Percentiles rank a stretch among this genome's conserved stretches.
Conservation (phyloP, 2,888 invertebrate species). For the Noctua comes region DNA sequence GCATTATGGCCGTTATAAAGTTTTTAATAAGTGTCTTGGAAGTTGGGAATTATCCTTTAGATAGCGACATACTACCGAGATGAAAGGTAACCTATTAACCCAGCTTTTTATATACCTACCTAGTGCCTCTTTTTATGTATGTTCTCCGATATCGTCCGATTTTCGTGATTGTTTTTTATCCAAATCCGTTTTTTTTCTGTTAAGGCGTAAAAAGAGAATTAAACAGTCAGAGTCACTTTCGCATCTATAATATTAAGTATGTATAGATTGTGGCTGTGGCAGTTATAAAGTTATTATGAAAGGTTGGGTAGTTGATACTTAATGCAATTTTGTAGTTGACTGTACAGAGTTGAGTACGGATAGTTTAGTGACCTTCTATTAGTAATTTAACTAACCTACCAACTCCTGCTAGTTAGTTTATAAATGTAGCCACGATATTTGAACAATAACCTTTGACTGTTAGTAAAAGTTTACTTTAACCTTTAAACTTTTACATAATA, state of each 20-base stretch:
- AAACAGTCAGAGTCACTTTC: not conserved
- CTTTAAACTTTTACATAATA: not conserved
- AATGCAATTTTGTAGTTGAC: conserved; percentile 9
- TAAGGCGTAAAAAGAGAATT: not conserved
- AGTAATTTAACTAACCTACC: too few relatives aligned
- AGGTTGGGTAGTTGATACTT: not conserved
- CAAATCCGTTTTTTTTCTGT: not conserved
- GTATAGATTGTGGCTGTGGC: not conserved
- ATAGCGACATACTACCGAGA: not conserved
- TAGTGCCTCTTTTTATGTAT: too few relatives aligned
- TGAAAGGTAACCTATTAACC: not conserved
- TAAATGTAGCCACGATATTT: not conserved
- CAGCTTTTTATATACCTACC: not conserved
- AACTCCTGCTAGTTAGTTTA: not conserved
- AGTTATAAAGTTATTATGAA: not conserved
- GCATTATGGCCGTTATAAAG: conserved; percentile 9
- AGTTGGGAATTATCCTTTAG: not conserved
- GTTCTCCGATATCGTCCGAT: too few relatives aligned
- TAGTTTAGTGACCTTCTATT: not conserved
- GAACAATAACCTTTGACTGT: not conserved
- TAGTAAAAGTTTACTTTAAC: not conserved
- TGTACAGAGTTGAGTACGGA: not conserved
- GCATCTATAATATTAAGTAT: too few relatives aligned
- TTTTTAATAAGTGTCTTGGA: not conserved
- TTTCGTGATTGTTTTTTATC: not conserved